Evolutionary conservation across 2,797 vertebrate genomes (phyloP).

Genomic region (Melanotaenia maccullochi): DNA sequence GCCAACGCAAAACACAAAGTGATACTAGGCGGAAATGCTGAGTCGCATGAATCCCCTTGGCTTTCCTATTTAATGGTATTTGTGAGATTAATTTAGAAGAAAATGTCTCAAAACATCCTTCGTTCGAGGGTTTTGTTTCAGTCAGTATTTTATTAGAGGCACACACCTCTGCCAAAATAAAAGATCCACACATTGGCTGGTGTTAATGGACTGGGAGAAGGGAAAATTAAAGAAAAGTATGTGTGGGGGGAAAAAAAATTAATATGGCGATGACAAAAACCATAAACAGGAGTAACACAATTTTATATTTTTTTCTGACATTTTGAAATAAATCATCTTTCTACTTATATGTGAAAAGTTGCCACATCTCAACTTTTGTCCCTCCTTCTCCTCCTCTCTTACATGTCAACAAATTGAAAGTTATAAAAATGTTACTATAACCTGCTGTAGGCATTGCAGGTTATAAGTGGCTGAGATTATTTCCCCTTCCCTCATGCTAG

Average conservation of each 20-base stretch:
- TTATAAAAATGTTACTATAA: background rate
- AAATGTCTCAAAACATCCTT: conserved; percentile 38
- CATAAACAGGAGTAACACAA: background rate
- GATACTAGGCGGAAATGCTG: conserved; percentile 27
- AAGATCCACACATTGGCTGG: conserved; percentile 29
- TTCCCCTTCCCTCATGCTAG: background rate
- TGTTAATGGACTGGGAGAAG: conserved; percentile 64
- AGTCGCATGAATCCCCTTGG: conserved; percentile 34
- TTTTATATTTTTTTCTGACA: background rate
- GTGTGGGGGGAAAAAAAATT: conserved; percentile 14
- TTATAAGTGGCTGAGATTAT: conserved; percentile 1
- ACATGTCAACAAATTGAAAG: background rate
- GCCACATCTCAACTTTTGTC: background rate
- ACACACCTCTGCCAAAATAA: conserved; percentile 28
- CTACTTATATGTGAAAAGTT: background rate
- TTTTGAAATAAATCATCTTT: background rate
- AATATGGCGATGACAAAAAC: conserved; percentile 22
- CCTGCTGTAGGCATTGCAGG: background rate
- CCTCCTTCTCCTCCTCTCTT: background rate
- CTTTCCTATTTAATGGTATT: conserved; percentile 46
- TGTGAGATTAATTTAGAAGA: conserved; percentile 37
- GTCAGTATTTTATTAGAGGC: conserved; percentile 17
- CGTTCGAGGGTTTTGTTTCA: conserved; percentile 43
- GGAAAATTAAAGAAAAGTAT: conserved; percentile 33
- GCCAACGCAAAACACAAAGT: conserved; percentile 45